Evolutionary conservation across 2,113 vertebrate genomes (phyloP), one percentile per base, ranked within the genome.

Genomic region (Sylvilagus bachmani): DNA sequence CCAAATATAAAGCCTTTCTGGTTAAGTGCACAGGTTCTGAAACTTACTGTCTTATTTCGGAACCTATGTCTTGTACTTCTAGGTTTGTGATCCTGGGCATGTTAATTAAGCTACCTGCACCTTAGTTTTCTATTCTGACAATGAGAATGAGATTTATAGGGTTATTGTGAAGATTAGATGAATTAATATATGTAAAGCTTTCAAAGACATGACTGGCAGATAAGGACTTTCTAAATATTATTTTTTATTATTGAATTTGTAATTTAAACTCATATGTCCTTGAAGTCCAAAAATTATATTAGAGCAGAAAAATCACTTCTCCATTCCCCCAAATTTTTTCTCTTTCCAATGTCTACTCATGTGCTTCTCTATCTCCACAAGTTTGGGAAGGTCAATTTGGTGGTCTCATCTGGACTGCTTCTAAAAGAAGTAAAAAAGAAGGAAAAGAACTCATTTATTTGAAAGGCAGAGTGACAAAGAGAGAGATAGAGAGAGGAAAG

Each of bases 71-170:
- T 96, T 87, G 77, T 9, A 73, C 19, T 71, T 66, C 4, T 51
- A 73, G 13, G 13, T 78, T 71, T 88, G 25, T 70, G 24, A 66
- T 94, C 11, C 49, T 61, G 2, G 29, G 4, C 7, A 81, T 91
- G 6, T 70, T 81, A 82, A 61, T 67, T 67, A 78, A 73, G 7
- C 3, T 88, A 14, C 9, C 22, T 86, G 27, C 31, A 22, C 24
- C 21, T 95, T 58, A 70, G 10, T 71, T 96, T 87, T 49, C 24
- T 95, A 51, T 86, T 70, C 27, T 78, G 61, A 79, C 2, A 67
- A 71, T 64, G 19, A 69, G n/a, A 82, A 62, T 89, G 58, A 75
- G 6, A 89, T 9, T 71, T 51, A 70, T 3, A 69, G 36, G 84
- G 17, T 29, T 92, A 11, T 71, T 38, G 0, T 80, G 49, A 84